Conservation (phyloP, 2,888 invertebrate genomes). For the Nephrocerus scutellatus region DNA sequence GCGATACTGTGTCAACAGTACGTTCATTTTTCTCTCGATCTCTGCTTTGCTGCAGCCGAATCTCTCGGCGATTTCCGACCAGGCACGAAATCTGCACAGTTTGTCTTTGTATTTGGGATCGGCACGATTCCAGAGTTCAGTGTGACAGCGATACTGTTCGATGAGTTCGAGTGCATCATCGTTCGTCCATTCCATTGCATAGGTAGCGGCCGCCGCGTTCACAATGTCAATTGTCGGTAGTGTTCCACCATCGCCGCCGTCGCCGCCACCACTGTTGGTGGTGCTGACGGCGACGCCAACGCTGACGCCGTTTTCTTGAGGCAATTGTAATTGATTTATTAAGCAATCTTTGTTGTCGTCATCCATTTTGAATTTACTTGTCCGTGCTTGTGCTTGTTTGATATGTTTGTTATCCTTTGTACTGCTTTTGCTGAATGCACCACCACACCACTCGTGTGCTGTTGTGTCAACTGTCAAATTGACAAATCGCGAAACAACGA, state of each 20-base stretch:
- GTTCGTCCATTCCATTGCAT: conserved; percentile 46
- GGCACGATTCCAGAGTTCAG: conserved; percentile 45
- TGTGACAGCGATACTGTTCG: conserved; percentile 44
- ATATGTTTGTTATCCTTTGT: conserved; percentile 3
- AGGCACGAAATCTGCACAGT: conserved; percentile 43
- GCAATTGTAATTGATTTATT: conserved; percentile 11
- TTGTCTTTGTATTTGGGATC: conserved; percentile 46
- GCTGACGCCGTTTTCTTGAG: conserved; percentile 13
- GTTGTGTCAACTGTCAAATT: conserved; percentile 13
- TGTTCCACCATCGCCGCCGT: conserved; percentile 19
- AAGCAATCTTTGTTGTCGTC: conserved; percentile 4
- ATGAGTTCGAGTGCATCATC: conserved; percentile 44
- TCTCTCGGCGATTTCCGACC: conserved; percentile 45
- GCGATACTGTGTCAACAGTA: conserved; percentile 42
- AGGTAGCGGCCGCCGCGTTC: conserved; percentile 11
- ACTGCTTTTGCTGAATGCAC: too few relatives aligned
- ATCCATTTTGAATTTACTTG: conserved; percentile 16
- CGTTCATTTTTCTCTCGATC: conserved; percentile 46
- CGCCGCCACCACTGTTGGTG: conserved; percentile 9
- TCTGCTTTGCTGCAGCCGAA: conserved; percentile 46
- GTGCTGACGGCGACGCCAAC: conserved; percentile 9
- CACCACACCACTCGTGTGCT: too few relatives aligned
- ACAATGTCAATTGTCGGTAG: not conserved
- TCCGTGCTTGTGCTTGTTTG: conserved; percentile 3
- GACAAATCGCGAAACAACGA: conserved; percentile 19